Conservation (phyloP, 2,888 invertebrate genomes). For the Orchesella flavescens region DNA sequence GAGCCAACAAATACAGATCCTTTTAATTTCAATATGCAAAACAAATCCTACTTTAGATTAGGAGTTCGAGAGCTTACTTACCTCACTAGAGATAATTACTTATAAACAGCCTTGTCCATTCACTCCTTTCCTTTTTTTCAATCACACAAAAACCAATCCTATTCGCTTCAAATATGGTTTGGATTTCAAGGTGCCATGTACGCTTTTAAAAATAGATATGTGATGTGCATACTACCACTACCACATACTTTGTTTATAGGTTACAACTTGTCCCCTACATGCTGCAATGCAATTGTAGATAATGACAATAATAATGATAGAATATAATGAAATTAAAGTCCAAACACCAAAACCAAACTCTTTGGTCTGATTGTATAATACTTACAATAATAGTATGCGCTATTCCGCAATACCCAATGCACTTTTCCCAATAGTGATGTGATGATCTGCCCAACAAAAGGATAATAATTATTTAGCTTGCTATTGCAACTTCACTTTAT, state of each 20-base stretch:
- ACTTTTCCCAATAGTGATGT: neutral
- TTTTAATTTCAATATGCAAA: no score
- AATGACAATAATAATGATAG: constrained; percentile 12
- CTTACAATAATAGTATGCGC: no score
- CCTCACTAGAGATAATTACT: constrained; percentile 15
- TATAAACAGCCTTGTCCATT: constrained; percentile 24
- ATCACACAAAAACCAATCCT: constrained; percentile 4
- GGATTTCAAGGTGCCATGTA: constrained; percentile 28
- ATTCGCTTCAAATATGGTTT: neutral
- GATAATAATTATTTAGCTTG: neutral
- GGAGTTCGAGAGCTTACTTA: no score
- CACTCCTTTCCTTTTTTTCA: constrained; percentile 27
- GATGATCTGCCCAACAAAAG: neutral
- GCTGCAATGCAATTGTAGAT: no score
- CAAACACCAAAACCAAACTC: neutral
- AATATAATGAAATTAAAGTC: neutral
- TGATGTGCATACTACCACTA: no score
- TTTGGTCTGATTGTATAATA: no score
- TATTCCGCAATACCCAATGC: neutral
- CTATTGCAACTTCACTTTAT: neutral
- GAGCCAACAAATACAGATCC: no score
- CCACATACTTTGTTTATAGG: no score
- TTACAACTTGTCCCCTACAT: no score
- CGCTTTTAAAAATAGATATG: no score
- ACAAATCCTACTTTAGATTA: no score